These are phyloP conservation scores for Drosophila pseudotakahashii DNA, from an alignment of 2,888 invertebrate genomes.

Conservation along the genomic window DNA sequence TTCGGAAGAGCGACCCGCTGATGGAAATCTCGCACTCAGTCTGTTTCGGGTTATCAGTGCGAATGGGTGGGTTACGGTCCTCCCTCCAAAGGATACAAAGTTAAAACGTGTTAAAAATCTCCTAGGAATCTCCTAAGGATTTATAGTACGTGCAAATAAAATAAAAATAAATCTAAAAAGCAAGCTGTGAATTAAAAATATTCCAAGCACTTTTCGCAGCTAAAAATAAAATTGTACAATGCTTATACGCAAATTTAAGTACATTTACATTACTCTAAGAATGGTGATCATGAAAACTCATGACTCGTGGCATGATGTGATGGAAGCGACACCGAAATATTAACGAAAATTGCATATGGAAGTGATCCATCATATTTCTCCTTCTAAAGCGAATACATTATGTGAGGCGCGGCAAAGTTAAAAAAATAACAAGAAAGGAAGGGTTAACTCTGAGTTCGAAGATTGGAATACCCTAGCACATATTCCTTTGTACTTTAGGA, in stretches of 20 bases:
- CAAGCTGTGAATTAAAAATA: background rate
- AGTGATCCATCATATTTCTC: conserved; percentile 80
- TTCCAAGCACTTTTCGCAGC: background rate
- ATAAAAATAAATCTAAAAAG: background rate
- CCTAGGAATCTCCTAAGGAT: background rate
- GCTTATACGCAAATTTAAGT: background rate
- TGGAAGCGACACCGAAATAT: conserved; percentile 56
- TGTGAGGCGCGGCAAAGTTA: conserved; percentile 52
- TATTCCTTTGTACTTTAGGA: no score
- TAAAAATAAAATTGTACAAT: conserved; percentile 6
- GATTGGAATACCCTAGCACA: background rate
- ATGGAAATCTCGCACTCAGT: conserved; percentile 22
- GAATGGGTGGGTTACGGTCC: conserved; percentile 53
- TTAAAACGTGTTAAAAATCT: conserved; percentile 8
- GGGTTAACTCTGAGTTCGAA: background rate
- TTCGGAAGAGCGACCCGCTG: conserved; percentile 33
- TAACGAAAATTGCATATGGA: conserved; percentile 81
- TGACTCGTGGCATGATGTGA: conserved; percentile 54
- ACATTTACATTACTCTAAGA: conserved; percentile 10
- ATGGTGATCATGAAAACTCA: conserved; percentile 33
- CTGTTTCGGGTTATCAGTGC: conserved; percentile 51
- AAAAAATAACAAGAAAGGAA: conserved; percentile 43
- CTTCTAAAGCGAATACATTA: conserved; percentile 17
- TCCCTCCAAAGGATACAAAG: conserved; percentile 12
- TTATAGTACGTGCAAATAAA: background rate